phyloP scores from a whole-genome alignment of 2,888 invertebrate genomes.

The Oligia strigilis region DNA sequence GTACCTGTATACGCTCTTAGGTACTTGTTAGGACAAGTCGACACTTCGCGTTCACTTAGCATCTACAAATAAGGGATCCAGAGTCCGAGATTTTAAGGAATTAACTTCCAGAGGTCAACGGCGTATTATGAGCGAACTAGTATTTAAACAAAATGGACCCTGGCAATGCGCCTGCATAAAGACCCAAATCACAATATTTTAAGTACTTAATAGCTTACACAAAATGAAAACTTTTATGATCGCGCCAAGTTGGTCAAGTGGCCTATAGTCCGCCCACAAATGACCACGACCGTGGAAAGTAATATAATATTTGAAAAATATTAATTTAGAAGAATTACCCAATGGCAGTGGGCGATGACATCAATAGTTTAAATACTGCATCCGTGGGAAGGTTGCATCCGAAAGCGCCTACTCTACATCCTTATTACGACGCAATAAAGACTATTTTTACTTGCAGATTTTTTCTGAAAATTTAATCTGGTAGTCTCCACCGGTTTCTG shows the following conservation, averaged over 20 bases:
- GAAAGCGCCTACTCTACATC: conserved; percentile 19
- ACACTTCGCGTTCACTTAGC: background rate
- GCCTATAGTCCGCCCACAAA: conserved; percentile 48
- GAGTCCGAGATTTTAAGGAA: background rate
- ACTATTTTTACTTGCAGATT: conserved; percentile 9
- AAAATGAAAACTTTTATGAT: conserved; percentile 44
- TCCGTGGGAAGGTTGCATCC: conserved; percentile 43
- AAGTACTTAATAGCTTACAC: conserved; percentile 12
- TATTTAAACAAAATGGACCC: conserved; percentile 28
- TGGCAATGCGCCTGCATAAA: conserved; percentile 46
- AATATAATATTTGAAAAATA: conserved; percentile 43
- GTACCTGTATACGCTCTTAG: too few species aligned
- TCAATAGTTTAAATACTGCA: conserved; percentile 25
- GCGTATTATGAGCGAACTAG: conserved; percentile 2
- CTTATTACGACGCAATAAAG: conserved; percentile 19
- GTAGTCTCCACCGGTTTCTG: background rate
- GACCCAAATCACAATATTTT: conserved; percentile 34
- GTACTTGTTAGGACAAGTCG: background rate
- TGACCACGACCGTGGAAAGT: conserved; percentile 55
- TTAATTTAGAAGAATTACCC: conserved; percentile 40
- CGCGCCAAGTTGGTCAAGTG: conserved; percentile 57
- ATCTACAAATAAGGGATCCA: background rate
- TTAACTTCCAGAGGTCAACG: background rate
- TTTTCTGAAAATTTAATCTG: conserved; percentile 8
- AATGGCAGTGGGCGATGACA: conserved; percentile 59